Base-by-base conservation (phyloP, 2,113 vertebrate genomes). In the Sylvietta virens region DNA sequence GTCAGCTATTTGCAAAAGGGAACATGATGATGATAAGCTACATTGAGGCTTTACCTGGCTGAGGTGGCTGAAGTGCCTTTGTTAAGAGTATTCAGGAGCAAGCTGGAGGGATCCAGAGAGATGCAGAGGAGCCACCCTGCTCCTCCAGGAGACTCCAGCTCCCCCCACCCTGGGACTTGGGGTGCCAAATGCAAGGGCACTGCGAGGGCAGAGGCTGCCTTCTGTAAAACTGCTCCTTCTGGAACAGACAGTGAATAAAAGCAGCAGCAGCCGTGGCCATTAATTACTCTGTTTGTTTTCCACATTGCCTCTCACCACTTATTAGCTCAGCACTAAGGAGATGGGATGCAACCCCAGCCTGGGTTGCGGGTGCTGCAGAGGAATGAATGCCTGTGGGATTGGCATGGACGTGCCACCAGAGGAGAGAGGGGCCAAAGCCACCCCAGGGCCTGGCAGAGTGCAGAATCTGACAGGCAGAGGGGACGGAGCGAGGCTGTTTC, bases 221-320 rank as follows among this genome's bases (percentile, higher is more conserved):
- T 45, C 89, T 65, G 72, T 8, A 20, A 81, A 92, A 78, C 44
- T 47, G 72, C 77, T 91, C 72, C 89, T 93, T 67, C 86, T 94
- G 91, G 86, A 81, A 73, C 23, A 65, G 54, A 11, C 66, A 82
- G 71, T 28, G 76, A 86, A 64, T 69, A 65, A 86, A 65, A 62
- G 91, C 86, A 69, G 94, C 74, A 44, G 91, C 79, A 95, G 80
- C 24, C 50, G 5, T 18, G 94, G 66, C 62, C 91, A 70, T 95
- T 94, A 88, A 89, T 95, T 77, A 70, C 85, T 65, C 67, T 45
- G 11, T 73, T 87, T 92, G 88, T 80, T 90, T 83, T 15, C 80
- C 66, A 31, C 24, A 26, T 83, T 83, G 91, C 82, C 80, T 92
- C 66, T 77, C 61, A 5, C 45, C 61, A 45, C 80, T 61, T 40